These are phyloP conservation scores for Alexandromys fortis DNA, from an alignment of 2,113 vertebrate species.

Conservation along the genomic window DNA sequence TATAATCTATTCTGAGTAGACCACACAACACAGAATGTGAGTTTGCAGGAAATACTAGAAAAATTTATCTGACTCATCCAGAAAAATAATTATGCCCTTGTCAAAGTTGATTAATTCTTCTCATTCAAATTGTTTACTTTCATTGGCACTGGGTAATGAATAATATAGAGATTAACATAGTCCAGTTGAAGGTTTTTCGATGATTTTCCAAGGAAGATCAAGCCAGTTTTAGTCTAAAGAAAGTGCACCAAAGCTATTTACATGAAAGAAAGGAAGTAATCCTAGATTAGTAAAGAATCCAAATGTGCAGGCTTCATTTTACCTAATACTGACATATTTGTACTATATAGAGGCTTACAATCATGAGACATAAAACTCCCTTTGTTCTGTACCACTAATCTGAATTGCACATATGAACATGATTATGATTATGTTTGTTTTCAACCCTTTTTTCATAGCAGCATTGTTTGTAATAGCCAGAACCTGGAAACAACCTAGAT, in stretches of 20 bases:
- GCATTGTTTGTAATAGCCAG: no score
- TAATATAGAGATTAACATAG: constrained; percentile 37
- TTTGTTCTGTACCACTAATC: not conserved
- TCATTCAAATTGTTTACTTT: not conserved
- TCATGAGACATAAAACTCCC: no score
- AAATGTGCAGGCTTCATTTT: not conserved
- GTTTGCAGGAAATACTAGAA: not conserved
- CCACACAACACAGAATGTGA: not conserved
- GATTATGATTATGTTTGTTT: not conserved
- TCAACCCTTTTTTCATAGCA: not conserved
- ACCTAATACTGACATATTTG: not conserved
- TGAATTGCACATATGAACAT: not conserved
- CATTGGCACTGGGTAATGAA: not conserved
- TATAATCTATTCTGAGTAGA: not conserved
- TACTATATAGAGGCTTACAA: not conserved
- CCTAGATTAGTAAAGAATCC: not conserved
- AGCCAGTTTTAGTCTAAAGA: not conserved
- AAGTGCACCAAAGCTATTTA: constrained; percentile 28
- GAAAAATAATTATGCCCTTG: not conserved
- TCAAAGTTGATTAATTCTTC: not conserved
- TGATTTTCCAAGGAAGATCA: not conserved
- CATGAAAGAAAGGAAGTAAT: not conserved
- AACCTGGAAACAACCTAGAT: no score
- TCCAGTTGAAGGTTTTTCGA: not conserved
- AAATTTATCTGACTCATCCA: not conserved